phyloP scores from a whole-genome alignment of 2,113 vertebrate species.

The Cephalopterus ornatus region DNA sequence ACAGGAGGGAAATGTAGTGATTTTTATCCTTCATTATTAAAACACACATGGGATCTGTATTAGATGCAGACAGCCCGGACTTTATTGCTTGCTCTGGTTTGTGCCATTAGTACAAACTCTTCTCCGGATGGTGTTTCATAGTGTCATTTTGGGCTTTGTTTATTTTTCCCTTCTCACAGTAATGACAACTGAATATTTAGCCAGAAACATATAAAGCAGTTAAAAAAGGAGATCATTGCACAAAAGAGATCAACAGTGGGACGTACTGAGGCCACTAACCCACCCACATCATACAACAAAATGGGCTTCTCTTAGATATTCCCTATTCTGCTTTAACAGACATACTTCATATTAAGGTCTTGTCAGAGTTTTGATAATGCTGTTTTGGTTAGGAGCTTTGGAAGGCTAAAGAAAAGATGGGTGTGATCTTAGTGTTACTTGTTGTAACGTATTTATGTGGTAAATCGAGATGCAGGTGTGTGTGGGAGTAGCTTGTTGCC shows the following conservation, averaged over 20 bases:
- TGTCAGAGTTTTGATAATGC: not conserved
- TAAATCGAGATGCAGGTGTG: not conserved
- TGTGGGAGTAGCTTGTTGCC: not conserved
- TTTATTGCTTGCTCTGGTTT: not conserved
- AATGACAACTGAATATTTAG: not conserved
- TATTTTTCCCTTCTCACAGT: not conserved
- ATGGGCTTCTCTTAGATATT: not conserved
- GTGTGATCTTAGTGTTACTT: not conserved
- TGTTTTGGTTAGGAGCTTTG: not conserved
- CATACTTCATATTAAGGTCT: not conserved
- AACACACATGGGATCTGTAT: not conserved
- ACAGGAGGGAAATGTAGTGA: not conserved
- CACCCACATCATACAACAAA: not conserved
- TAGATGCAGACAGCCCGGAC: not conserved
- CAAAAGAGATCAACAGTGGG: not conserved
- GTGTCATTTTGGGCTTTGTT: not conserved
- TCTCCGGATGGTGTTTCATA: not conserved
- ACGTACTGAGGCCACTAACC: not conserved
- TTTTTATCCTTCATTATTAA: constrained; percentile 20
- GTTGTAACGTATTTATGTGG: not conserved
- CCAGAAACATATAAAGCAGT: not conserved
- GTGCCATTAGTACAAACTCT: not conserved
- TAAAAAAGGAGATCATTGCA: not conserved
- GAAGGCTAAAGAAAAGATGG: not conserved
- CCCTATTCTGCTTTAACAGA: not conserved